Base-by-base conservation (phyloP, 23 tunicate genomes). In the Trididemnum miniatum region DNA sequence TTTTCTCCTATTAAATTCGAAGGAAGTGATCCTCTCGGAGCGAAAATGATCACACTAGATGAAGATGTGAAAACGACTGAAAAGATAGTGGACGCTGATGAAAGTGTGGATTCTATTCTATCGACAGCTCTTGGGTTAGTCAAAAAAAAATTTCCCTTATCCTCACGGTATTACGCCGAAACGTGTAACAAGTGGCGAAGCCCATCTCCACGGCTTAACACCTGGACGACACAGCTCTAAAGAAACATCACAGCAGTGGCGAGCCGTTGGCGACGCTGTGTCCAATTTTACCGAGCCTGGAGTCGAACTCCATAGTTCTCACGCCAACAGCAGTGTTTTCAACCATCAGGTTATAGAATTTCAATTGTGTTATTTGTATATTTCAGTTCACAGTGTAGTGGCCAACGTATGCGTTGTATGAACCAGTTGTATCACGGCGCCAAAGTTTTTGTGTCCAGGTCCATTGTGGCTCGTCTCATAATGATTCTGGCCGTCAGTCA, bases 401-500 rank as follows among this genome's bases (percentile, higher is more conserved):
- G 34, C 27, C 85, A 77, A 51, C 51, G 89, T 9, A 27, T 84
- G 27, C 52, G 49, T 15, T 33, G 44, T 26, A 63, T 51, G 50
- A 27, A 27, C 1, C 65, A 67, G 31, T 71, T 86, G 7, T 86
- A 72, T 71, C 38, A 34, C 33, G 72, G 60, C 35, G 63, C 84
- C 2, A 51, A 57, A 34, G 57, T 86, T 35, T 64, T 86, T 1
- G 66, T 86, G 7, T 86, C 90, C 1, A 51, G 90, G 65, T 86
- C 90, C 28, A 69, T 86, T 32, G 84, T 86, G 22, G 90, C 90
- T 67, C 79, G 84, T 25, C 84, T 86, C 59, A 35, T 86, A n/a
- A 79, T 69, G 78, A 79, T 91, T 12, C 82, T 91, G 51, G 80
- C 96, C 31, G 90, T 83, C 76, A 86, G 85, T 35, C 71, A 69